Evolutionary conservation across 2,113 vertebrate species (phyloP), one percentile per base, ranked within the genome.

Genomic region (Apodemus sylvaticus): DNA sequence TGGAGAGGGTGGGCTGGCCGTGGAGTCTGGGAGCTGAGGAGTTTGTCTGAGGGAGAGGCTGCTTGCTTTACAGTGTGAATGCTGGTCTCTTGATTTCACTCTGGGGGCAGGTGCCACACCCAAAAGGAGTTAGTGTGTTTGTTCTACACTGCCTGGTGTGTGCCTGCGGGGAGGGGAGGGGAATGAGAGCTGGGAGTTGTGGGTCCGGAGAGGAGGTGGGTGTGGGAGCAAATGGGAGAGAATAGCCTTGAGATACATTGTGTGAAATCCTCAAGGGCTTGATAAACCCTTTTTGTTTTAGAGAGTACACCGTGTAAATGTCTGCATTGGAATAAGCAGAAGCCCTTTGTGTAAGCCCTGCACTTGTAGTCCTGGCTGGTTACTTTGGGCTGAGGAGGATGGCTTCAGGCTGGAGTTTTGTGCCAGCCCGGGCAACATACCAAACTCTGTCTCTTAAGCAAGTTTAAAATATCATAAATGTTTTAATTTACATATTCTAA

Each of bases 401-500:
- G 13, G 39, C 60, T 45, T 66, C 9, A 34, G 26, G 19, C 6
- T 55, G 78, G 64, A 51, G 64, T 53, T 70, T 34, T 51, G 11
- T 70, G 42, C 31, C 85, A 86, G 62, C 42, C 83, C 51, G 83
- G 83, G 85, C 64, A 86, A 9, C 19, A 70, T 36, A 68, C 85
- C 62, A 87, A 53, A 14, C 26, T 24, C 64, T n/a, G 2, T 70
- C 45, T 87, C 45, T 26, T 70, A 70, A 70, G 36, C 48, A 51
- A 24, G 64, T 70, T 51, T 73, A 17, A 62, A 51, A 39, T 36
- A 51, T 64, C 24, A 39, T 8, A 85, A 64, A n/a, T 51, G 31
- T 92, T 51, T 76, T 39, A 64, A 58, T 96, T 94, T 89, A 31
- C 24, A 39, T 89, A 36, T 86, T 79, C 29, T n/a, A 89, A 82